phyloP scores from a whole-genome alignment of 2,888 invertebrate species.

The Sphaeridia pumilis region DNA sequence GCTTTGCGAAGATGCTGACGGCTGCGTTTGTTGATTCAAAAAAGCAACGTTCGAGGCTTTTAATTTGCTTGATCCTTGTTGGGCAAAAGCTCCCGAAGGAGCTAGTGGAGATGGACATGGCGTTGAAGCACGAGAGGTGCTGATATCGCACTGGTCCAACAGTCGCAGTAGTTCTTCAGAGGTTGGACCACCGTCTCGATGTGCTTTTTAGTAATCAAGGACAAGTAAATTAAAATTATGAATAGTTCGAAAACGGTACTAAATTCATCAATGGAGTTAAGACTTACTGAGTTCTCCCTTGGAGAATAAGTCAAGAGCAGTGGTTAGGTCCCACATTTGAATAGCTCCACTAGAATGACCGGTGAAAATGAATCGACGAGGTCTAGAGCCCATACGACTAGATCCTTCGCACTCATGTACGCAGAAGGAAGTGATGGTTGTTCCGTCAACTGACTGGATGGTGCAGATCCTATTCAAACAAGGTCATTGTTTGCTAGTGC shows the following conservation, averaged over 20 bases:
- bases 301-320: slow-evolving; percentile 68
- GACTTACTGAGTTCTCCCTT: slow-evolving; percentile 43
- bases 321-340: slow-evolving; percentile 98
- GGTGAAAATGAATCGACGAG: slow-evolving; percentile 76
- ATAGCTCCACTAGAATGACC: slow-evolving; percentile 86
- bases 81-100: slow-evolving; percentile 41
- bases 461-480: slow-evolving; percentile 89
- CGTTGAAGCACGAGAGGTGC: slow-evolving; percentile 61
- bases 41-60: slow-evolving; percentile 40
- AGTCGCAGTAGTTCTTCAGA: slow-evolving; percentile 81
- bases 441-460: slow-evolving; percentile 86
- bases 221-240: background rate
- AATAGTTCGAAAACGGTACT: background rate
- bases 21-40: slow-evolving; percentile 35
- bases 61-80: slow-evolving; percentile 36
- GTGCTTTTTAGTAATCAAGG: slow-evolving; percentile 42
- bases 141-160: slow-evolving; percentile 87
- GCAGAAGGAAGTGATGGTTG: slow-evolving; percentile 86
- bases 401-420: slow-evolving; percentile 97
- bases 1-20: no score
- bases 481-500: no score
- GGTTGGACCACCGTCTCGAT: slow-evolving; percentile 74
- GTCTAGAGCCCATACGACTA: slow-evolving; percentile 76
- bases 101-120: slow-evolving; percentile 69
- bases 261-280: background rate